Conservation (phyloP, 2,113 vertebrate genomes). For the Meles meles region DNA sequence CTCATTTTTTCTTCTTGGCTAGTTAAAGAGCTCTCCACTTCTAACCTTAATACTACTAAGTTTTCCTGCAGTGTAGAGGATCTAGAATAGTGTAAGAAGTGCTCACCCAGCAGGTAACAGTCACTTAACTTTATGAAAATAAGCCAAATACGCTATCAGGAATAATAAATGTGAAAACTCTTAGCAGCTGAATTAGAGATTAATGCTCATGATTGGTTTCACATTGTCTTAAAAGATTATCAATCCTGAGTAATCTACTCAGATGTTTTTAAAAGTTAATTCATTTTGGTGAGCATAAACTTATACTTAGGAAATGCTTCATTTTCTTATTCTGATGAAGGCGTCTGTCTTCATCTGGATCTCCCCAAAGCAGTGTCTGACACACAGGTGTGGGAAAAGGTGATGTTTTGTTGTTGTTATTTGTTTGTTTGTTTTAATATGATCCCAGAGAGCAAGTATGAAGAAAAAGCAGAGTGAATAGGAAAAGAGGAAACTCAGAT, state of each 20-base stretch:
- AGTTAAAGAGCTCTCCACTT: neutral
- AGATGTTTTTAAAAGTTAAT: neutral
- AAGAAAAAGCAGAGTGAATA: neutral
- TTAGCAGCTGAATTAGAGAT: neutral
- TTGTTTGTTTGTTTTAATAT: neutral
- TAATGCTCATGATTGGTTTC: neutral
- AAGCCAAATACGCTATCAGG: neutral
- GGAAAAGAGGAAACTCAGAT: neutral
- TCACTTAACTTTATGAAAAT: constrained; percentile 30
- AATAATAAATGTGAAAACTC: constrained; percentile 23
- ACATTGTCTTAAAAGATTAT: neutral
- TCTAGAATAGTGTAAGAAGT: neutral
- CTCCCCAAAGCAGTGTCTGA: neutral
- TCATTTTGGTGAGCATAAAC: neutral
- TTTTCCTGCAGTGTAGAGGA: constrained; percentile 17
- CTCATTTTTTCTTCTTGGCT: constrained; percentile 4
- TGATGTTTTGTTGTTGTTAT: neutral
- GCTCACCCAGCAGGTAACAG: constrained; percentile 14
- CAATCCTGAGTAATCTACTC: neutral
- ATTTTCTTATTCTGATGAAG: neutral
- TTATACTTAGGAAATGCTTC: neutral
- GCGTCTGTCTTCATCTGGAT: neutral
- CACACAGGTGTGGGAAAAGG: neutral
- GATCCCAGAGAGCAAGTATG: neutral
- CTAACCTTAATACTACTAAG: neutral